phyloP scores from a whole-genome alignment of 1,140 invertebrate genomes.

The Pseudomyrmex sp. region DNA sequence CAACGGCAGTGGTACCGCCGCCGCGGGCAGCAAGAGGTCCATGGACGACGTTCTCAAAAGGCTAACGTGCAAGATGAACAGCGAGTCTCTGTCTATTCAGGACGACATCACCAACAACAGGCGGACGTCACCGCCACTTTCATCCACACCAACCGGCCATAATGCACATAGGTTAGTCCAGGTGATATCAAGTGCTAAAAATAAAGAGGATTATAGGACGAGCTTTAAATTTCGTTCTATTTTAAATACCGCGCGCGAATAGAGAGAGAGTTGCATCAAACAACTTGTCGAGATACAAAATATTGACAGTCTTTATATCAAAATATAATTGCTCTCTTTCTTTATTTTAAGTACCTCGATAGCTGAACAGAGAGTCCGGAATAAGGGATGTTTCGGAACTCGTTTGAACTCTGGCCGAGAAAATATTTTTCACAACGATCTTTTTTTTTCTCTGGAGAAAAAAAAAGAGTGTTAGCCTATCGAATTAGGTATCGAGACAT shows the following conservation, averaged over 20 bases:
- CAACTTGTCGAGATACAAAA: background rate
- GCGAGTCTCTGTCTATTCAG: conserved; percentile 78
- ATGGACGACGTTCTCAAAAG: conserved; percentile 95
- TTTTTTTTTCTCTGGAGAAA: too few species aligned
- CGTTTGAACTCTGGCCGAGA: too few species aligned
- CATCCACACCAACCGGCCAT: conserved; percentile 86
- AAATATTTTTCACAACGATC: too few species aligned
- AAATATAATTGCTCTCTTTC: background rate
- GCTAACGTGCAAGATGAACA: conserved; percentile 92
- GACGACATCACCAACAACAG: conserved; percentile 77
- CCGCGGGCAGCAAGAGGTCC: conserved; percentile 87
- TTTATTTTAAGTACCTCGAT: too few species aligned
- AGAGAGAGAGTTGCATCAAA: background rate
- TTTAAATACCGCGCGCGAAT: background rate
- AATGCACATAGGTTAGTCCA: conserved; percentile 80
- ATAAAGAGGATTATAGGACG: background rate
- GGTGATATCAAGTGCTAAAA: conserved; percentile 5
- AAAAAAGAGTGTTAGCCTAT: too few species aligned
- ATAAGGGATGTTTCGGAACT: too few species aligned
- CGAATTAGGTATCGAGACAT: too few species aligned
- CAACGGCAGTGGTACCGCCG: conserved; percentile 73
- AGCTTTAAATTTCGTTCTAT: background rate
- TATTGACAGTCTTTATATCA: too few species aligned
- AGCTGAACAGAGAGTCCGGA: too few species aligned
- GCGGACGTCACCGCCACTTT: conserved; percentile 87